Conservation (phyloP, 1,140 invertebrate genomes). For the Drosophila malerkotliana region DNA sequence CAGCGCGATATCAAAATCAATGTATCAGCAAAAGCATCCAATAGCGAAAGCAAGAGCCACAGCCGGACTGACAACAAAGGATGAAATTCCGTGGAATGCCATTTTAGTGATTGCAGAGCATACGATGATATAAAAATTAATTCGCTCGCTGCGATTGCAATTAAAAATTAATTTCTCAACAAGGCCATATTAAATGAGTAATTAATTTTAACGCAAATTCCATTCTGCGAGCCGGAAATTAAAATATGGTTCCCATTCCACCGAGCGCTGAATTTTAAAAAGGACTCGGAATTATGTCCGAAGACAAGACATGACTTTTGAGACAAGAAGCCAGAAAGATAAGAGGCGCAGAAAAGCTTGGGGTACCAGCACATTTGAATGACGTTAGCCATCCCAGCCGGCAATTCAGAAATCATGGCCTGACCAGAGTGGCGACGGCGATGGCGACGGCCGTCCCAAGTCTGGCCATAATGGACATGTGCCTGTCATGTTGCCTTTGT, state of each 20-base stretch:
- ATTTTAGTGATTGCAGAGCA: slow-evolving; percentile 23
- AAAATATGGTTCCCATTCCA: slow-evolving; percentile 9
- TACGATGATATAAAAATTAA: slow-evolving; percentile 36
- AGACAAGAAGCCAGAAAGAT: slow-evolving; percentile 12
- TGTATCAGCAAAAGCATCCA: slow-evolving; percentile 21
- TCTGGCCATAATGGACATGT: slow-evolving; percentile 75
- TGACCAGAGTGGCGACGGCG: slow-evolving; percentile 5
- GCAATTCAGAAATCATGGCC: slow-evolving; percentile 5
- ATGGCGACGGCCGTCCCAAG: slow-evolving; percentile 1
- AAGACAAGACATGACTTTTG: not conserved
- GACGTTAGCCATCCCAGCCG: not conserved
- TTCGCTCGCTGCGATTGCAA: slow-evolving; percentile 42
- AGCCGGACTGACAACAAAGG: slow-evolving; percentile 9
- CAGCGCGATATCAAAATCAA: slow-evolving; percentile 51
- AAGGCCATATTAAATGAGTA: slow-evolving; percentile 26
- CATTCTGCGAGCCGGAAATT: slow-evolving; percentile 10
- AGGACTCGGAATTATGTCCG: not conserved
- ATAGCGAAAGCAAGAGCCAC: not conserved
- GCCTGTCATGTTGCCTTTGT: slow-evolving; percentile 80
- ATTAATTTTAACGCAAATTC: slow-evolving; percentile 47
- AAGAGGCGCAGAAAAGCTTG: slow-evolving; percentile 12
- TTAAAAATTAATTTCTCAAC: slow-evolving; percentile 54
- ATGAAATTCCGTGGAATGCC: slow-evolving; percentile 27
- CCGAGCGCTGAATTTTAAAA: not conserved
- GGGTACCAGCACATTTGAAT: slow-evolving; percentile 49